Evolutionary conservation across 1,140 invertebrate genomes (phyloP).

Genomic region (Drosophila ercepeae): DNA sequence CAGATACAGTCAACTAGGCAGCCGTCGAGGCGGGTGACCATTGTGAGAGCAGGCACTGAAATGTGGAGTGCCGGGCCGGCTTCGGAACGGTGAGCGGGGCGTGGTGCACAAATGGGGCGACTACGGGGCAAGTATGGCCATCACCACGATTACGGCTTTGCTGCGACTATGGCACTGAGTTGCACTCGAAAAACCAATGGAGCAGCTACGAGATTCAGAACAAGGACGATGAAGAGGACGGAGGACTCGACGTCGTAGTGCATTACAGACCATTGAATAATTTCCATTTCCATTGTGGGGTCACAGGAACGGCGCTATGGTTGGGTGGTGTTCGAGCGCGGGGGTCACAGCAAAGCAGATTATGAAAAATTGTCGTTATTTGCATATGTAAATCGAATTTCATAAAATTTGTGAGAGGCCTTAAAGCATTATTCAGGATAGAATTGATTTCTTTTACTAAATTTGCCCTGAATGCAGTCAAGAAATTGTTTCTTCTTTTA

Average conservation of each 20-base stretch:
- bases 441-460: constrained; percentile 41
- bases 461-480: constrained; percentile 37
- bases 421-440: constrained; percentile 56
- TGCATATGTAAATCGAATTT: constrained; percentile 84
- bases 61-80: background rate
- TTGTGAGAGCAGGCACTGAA: constrained; percentile 51
- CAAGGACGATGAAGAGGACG: constrained; percentile 20
- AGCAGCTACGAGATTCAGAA: constrained; percentile 57
- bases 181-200: constrained; percentile 71
- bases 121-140: background rate
- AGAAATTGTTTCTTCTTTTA: constrained; percentile 20
- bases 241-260: constrained; percentile 55
- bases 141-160: constrained; percentile 13
- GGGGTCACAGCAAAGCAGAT: constrained; percentile 68
- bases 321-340: background rate
- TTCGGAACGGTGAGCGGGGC: background rate
- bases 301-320: background rate
- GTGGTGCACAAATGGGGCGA: constrained; percentile 3
- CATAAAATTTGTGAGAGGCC: constrained; percentile 81
- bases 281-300: constrained; percentile 82
- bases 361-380: constrained; percentile 83
- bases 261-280: constrained; percentile 83
- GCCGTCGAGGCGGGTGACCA: constrained; percentile 73
- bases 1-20: constrained; percentile 80
- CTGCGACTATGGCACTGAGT: constrained; percentile 40